phyloP scores from a whole-genome alignment of 2,113 vertebrate species.

The Cygnus buccinator region DNA sequence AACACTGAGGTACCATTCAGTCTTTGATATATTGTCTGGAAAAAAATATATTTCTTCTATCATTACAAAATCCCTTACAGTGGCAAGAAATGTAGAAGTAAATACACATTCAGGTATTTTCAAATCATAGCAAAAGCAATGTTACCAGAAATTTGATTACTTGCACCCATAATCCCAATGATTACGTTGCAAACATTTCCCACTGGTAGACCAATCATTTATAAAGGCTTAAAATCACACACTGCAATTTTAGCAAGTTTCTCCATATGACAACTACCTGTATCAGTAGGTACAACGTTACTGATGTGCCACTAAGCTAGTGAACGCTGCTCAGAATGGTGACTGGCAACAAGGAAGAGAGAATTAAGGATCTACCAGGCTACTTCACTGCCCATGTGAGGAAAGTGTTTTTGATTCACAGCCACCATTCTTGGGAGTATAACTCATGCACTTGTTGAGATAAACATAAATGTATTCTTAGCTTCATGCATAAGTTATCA shows the following conservation, averaged over 20 bases:
- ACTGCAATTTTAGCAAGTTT: neutral
- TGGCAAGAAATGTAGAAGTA: neutral
- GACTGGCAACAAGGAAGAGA: neutral
- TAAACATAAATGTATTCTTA: slow-evolving; percentile 18
- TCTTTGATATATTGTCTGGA: neutral
- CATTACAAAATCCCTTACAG: neutral
- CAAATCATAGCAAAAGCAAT: neutral
- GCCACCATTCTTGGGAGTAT: neutral
- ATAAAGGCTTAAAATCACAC: rapidly evolving
- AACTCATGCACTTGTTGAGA: neutral
- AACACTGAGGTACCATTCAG: neutral
- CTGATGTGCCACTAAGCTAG: neutral
- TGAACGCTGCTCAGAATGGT: neutral
- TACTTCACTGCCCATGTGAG: neutral
- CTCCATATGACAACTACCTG: neutral
- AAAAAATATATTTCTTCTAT: neutral
- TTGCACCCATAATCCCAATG: neutral
- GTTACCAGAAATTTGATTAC: neutral
- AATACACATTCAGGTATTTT: neutral
- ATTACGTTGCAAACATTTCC: neutral
- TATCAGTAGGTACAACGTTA: neutral
- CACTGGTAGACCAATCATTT: neutral
- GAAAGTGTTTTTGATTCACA: neutral
- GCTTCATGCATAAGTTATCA: neutral
- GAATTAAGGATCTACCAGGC: neutral